phyloP scores from a whole-genome alignment of 2,113 vertebrate genomes.

The Lipophrys pholis region DNA sequence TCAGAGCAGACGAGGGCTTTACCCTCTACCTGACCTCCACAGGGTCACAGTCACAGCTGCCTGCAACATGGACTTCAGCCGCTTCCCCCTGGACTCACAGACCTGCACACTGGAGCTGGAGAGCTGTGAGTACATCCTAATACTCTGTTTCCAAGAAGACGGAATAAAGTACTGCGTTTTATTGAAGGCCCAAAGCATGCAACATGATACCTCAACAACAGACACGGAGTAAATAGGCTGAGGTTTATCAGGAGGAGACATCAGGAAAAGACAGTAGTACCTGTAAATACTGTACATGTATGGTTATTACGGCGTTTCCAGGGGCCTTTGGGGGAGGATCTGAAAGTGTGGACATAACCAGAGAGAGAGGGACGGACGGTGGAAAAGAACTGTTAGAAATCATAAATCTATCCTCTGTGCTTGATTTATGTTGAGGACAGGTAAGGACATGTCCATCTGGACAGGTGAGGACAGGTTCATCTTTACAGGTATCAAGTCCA shows the following conservation, averaged over 20 bases:
- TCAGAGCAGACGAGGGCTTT: slow-evolving; percentile 9
- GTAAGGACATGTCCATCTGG: too few species aligned
- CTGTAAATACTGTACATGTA: neutral
- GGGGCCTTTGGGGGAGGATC: too few species aligned
- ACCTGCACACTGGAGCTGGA: slow-evolving; percentile 95
- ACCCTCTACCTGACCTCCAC: slow-evolving; percentile 36
- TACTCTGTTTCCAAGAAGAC: too few species aligned
- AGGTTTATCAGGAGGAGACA: neutral
- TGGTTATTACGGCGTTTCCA: neutral
- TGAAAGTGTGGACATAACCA: too few species aligned
- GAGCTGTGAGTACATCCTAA: slow-evolving; percentile 88
- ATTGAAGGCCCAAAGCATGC: neutral
- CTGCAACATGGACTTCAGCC: slow-evolving; percentile 98
- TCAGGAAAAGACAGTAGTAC: neutral
- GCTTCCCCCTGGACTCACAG: slow-evolving; percentile 96
- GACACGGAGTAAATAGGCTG: neutral
- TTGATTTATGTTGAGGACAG: too few species aligned
- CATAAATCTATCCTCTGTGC: too few species aligned
- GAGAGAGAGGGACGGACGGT: too few species aligned
- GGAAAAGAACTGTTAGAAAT: too few species aligned
- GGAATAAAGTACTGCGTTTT: neutral
- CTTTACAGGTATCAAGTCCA: too few species aligned
- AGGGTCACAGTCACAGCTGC: slow-evolving; percentile 97
- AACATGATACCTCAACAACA: neutral
- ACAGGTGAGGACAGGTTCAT: too few species aligned